Percentiles rank a stretch among this genome's conserved stretches.
Evolutionary conservation across 2,888 invertebrate species (phyloP).

Genomic region (Pseudococcus viburni): DNA sequence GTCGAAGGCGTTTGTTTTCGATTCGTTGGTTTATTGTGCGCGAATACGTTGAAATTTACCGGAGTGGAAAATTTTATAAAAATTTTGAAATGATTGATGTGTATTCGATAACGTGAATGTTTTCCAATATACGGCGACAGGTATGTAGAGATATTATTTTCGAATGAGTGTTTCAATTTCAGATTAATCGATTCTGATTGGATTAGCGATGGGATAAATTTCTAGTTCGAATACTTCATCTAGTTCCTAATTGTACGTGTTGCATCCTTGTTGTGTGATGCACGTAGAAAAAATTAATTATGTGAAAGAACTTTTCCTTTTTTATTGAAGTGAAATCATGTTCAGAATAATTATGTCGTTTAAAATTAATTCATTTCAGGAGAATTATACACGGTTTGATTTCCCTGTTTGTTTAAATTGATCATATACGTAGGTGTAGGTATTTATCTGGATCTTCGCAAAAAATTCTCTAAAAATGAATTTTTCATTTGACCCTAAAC

Average conservation of each 20-base stretch:
- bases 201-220: background rate
- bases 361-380: conserved; percentile 25
- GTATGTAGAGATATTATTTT: background rate
- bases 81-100: conserved; percentile 35
- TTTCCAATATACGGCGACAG: background rate
- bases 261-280: background rate
- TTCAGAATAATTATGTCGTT: background rate
- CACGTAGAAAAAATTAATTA: conserved; percentile 13
- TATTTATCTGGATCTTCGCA: too few relatives aligned
- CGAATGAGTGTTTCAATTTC: background rate
- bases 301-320: conserved; percentile 11
- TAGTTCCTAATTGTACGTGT: background rate
- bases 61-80: background rate
- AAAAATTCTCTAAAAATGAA: too few relatives aligned
- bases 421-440: too few relatives aligned
- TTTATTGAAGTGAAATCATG: conserved; percentile 16
- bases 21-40: background rate
- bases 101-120: conserved; percentile 27
- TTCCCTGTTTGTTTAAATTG: too few relatives aligned
- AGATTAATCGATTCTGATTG: background rate
- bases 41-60: background rate
- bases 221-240: background rate
- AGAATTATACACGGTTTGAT: background rate
- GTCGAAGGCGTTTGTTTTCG: background rate
- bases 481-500: too few relatives aligned